Evolutionary conservation across 2,113 vertebrate species (phyloP).

Genomic region (Myrmecophaga tridactyla): DNA sequence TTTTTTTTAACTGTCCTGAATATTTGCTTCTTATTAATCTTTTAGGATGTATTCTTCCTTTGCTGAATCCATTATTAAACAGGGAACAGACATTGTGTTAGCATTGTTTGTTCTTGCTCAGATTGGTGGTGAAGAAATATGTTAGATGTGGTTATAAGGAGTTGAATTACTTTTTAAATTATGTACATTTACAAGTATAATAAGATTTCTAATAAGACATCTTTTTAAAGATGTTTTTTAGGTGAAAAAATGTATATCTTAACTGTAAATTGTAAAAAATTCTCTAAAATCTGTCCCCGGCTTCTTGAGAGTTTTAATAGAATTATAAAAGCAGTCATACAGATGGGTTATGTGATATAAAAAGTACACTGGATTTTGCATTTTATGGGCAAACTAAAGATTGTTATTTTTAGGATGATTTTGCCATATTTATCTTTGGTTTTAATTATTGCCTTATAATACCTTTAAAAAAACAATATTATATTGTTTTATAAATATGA

Average conservation of each 20-base stretch:
- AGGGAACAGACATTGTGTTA: slow-evolving; percentile 12
- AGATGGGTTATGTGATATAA: neutral
- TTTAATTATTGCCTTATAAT: slow-evolving; percentile 43
- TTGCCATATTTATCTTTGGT: neutral
- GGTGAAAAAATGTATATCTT: neutral
- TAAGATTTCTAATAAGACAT: neutral
- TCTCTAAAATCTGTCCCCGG: neutral
- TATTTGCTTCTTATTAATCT: slow-evolving; percentile 66
- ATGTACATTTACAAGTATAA: slow-evolving; percentile 7
- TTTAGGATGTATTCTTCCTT: slow-evolving; percentile 59
- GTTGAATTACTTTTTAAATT: neutral
- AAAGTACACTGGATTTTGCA: neutral
- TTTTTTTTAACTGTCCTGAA: slow-evolving; percentile 48
- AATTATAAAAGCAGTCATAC: slow-evolving; percentile 22
- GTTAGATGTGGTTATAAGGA: slow-evolving; percentile 16
- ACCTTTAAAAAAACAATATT: neutral
- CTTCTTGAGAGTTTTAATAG: neutral
- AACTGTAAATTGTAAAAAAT: neutral
- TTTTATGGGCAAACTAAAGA: neutral
- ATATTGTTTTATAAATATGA: neutral
- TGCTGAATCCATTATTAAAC: slow-evolving; percentile 57
- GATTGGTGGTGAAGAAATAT: neutral
- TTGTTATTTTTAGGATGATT: neutral
- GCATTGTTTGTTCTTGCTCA: slow-evolving; percentile 42
- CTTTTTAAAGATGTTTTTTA: neutral